Conservation (phyloP, 1,140 invertebrate genomes). For the Schlechtendalia chinensis region DNA sequence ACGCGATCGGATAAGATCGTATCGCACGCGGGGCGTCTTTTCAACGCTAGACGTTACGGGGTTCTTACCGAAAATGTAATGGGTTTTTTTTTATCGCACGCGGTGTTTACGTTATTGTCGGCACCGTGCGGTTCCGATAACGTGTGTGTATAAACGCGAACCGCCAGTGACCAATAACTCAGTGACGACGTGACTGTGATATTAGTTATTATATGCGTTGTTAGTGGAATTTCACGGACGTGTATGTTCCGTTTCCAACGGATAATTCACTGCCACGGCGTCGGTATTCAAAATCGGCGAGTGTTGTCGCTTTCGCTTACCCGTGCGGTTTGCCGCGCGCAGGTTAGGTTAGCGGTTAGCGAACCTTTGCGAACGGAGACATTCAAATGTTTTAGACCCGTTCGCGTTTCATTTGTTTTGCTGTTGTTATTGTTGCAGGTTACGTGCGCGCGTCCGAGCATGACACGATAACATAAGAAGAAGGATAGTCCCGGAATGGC, state of each 20-base stretch:
- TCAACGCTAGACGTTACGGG: too few species aligned
- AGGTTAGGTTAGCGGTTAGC: too few species aligned
- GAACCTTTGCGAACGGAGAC: not conserved
- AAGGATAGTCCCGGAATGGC: slow-evolving; percentile 7
- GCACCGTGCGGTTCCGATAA: not conserved
- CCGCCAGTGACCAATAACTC: not conserved
- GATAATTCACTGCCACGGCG: slow-evolving; percentile 1
- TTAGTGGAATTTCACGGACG: slow-evolving; percentile 18
- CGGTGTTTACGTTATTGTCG: too few species aligned
- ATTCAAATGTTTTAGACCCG: not conserved
- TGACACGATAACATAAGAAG: not conserved
- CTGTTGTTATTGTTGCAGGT: too few species aligned
- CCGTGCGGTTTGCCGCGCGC: not conserved
- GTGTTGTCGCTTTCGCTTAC: slow-evolving; percentile 40
- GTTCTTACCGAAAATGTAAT: too few species aligned
- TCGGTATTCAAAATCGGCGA: slow-evolving; percentile 31
- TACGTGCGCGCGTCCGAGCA: not conserved
- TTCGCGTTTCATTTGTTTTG: slow-evolving; percentile 3
- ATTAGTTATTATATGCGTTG: too few species aligned
- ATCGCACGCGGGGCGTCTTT: too few species aligned
- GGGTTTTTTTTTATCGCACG: too few species aligned
- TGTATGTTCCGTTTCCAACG: not conserved
- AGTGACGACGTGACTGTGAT: not conserved
- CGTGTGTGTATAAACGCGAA: not conserved
- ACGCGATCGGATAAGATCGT: too few species aligned